phyloP scores from a whole-genome alignment of 1,140 invertebrate genomes.

The Eriosoma lanigerum region DNA sequence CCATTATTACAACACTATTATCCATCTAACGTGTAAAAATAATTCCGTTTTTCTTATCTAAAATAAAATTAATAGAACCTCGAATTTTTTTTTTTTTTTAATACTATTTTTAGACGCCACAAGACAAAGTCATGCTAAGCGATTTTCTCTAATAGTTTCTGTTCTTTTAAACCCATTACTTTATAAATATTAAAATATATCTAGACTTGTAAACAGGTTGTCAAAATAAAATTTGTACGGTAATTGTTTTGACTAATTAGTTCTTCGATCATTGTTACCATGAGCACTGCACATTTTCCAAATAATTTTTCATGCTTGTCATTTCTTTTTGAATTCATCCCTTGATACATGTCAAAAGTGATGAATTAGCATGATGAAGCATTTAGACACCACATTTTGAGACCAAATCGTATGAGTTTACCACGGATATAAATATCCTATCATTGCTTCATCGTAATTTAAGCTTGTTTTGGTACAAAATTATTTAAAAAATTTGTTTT shows the following conservation, averaged over 20 bases:
- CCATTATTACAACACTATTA: slow-evolving; percentile 14
- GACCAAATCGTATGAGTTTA: slow-evolving; percentile 61
- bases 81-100: no score
- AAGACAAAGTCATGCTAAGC: no score
- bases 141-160: slow-evolving; percentile 26
- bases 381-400: slow-evolving; percentile 58
- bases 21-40: slow-evolving; percentile 7
- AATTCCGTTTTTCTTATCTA: neutral
- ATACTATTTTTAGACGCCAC: no score
- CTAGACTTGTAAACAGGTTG: slow-evolving; percentile 27
- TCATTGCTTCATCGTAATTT: slow-evolving; percentile 61
- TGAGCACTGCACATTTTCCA: slow-evolving; percentile 19
- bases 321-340: neutral
- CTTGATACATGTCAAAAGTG: slow-evolving; percentile 48
- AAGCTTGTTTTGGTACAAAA: slow-evolving; percentile 56
- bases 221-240: slow-evolving; percentile 44
- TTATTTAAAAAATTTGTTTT: slow-evolving; percentile 59
- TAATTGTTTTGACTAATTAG: slow-evolving; percentile 10
- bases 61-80: no score
- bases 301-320: slow-evolving; percentile 14
- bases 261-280: slow-evolving; percentile 17
- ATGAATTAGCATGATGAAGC: slow-evolving; percentile 39
- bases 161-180: slow-evolving; percentile 14
- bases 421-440: slow-evolving; percentile 61
- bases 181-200: neutral